Evolutionary conservation across 1,140 invertebrate genomes (phyloP).

Genomic region (Ridgeia piscesae): DNA sequence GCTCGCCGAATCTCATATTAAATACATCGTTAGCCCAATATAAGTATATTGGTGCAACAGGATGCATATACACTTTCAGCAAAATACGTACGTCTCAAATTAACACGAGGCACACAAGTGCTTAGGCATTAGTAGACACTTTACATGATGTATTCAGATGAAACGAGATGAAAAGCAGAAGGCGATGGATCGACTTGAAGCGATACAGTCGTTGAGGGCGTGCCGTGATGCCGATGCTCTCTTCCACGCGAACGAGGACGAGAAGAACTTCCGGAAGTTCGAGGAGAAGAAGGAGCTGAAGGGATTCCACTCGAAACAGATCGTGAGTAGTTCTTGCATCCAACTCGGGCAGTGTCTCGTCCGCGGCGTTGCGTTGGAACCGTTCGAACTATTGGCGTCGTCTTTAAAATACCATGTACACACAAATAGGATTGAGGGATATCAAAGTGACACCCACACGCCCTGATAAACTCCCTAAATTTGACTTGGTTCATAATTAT

Average conservation of each 20-base stretch:
- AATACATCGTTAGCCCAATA: no score
- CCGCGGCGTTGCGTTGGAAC: not conserved
- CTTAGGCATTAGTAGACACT: not conserved
- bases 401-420: not conserved
- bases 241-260: conserved; percentile 52
- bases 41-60: no score
- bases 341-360: not conserved
- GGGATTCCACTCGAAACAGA: conserved; percentile 44
- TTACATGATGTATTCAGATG: conserved; percentile 31
- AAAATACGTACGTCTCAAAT: no score
- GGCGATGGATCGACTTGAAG: conserved; percentile 41
- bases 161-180: conserved; percentile 44
- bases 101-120: no score
- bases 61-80: no score
- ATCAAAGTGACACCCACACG: no score
- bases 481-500: no score
- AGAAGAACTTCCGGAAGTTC: conserved; percentile 41
- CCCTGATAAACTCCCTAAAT: no score
- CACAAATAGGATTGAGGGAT: not conserved
- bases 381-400: not conserved
- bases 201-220: conserved; percentile 45
- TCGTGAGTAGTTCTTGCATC: conserved; percentile 4
- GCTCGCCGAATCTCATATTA: no score
- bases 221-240: conserved; percentile 50
- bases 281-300: conserved; percentile 38